phyloP scores from a whole-genome alignment of 2,113 vertebrate species.

The Smithornis capensis region DNA sequence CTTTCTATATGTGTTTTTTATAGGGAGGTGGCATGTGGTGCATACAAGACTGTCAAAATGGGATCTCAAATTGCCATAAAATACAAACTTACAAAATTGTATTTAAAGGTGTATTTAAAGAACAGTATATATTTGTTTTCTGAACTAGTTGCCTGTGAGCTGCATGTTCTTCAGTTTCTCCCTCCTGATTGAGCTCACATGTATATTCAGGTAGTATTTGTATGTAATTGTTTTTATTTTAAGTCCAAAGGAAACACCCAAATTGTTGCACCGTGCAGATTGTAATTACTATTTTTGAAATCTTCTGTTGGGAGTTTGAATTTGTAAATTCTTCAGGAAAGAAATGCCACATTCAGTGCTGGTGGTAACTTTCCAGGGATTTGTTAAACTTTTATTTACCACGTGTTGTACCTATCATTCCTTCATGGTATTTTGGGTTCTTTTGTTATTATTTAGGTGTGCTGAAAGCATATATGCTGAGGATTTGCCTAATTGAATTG shows the following conservation, averaged over 20 bases:
- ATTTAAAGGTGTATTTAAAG: neutral
- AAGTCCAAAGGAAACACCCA: neutral
- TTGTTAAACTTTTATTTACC: slow-evolving; percentile 48
- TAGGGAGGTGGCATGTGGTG: neutral
- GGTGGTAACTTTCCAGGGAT: slow-evolving; percentile 6
- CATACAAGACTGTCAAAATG: neutral
- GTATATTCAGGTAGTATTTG: neutral
- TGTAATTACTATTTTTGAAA: slow-evolving; percentile 33
- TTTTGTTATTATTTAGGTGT: slow-evolving; percentile 52
- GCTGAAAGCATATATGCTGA: slow-evolving; percentile 31
- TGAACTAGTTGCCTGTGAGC: neutral
- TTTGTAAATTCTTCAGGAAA: neutral
- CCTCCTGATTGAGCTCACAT: neutral
- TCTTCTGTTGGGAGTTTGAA: neutral
- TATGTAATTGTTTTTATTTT: neutral
- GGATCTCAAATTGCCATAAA: slow-evolving; percentile 4
- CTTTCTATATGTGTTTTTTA: neutral
- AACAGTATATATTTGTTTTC: neutral
- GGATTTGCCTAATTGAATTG: slow-evolving; percentile 47
- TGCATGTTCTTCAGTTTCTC: neutral
- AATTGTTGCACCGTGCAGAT: neutral
- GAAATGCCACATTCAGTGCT: neutral
- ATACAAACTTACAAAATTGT: neutral
- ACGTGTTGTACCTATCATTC: neutral
- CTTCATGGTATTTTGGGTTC: neutral